Percentiles rank a stretch among this genome's conserved stretches.
These are phyloP conservation scores for Carcharodon carcharias DNA, from an alignment of 2,797 vertebrate genomes.

Conservation along the genomic window DNA sequence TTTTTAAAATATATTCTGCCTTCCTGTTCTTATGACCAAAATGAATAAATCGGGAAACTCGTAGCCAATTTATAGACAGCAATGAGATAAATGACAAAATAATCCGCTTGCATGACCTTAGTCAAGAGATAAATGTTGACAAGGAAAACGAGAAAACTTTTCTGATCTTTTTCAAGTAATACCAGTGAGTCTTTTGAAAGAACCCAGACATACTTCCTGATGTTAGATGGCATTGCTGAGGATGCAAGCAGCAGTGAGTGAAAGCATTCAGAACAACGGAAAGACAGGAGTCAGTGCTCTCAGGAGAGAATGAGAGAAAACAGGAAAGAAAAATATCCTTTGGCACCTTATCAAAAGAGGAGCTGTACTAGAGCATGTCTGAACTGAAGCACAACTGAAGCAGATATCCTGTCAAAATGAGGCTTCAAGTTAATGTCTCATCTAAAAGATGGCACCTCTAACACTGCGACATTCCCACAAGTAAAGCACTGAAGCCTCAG, in stretches of 20 bases:
- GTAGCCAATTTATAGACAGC: neutral
- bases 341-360: too few relatives aligned
- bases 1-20: too few relatives aligned
- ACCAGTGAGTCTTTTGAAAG: neutral
- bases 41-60: neutral
- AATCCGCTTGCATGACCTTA: neutral
- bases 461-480: neutral
- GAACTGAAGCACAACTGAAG: too few relatives aligned
- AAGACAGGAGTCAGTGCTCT: too few relatives aligned
- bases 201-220: neutral
- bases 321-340: too few relatives aligned
- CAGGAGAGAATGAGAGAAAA: too few relatives aligned
- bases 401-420: too few relatives aligned
- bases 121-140: neutral
- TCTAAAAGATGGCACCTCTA: neutral
- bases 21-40: too few relatives aligned
- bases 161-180: neutral
- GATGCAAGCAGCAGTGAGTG: neutral
- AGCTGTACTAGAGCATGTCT: too few relatives aligned
- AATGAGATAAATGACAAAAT: neutral
- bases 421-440: neutral
- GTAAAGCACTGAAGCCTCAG: neutral
- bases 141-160: neutral
- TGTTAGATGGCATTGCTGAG: neutral
- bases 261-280: too few relatives aligned